These are phyloP conservation scores for Procambarus clarkii DNA, from an alignment of 1,140 invertebrate genomes.

Conservation along the genomic window DNA sequence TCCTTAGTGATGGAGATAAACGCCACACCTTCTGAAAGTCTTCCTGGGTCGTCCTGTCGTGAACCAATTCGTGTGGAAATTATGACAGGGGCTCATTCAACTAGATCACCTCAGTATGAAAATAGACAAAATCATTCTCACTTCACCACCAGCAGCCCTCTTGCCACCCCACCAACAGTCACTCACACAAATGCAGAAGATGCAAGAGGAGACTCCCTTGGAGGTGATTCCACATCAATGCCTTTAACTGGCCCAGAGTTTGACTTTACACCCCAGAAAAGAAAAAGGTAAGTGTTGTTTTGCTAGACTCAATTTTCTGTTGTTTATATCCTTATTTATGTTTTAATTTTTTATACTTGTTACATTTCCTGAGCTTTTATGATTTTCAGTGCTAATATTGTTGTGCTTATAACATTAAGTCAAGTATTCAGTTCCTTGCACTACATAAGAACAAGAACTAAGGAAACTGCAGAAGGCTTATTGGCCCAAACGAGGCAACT, in stretches of 20 bases:
- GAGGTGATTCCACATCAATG: background rate
- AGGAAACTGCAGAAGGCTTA: too few species aligned
- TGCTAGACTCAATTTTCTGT: too few species aligned
- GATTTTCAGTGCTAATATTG: too few species aligned
- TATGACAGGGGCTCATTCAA: background rate
- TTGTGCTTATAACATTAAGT: too few species aligned
- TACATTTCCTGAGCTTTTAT: too few species aligned
- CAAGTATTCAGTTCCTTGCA: too few species aligned
- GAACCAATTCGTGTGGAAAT: background rate
- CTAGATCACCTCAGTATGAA: background rate
- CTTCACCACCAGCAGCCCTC: background rate
- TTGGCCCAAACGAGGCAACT: too few species aligned
- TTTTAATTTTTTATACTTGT: too few species aligned
- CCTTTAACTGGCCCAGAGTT: conserved; percentile 24
- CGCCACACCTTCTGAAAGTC: conserved; percentile 1
- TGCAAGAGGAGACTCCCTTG: conserved; percentile 5
- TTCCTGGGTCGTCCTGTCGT: conserved; percentile 4
- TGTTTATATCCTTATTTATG: too few species aligned
- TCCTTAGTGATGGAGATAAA: conserved; percentile 3
- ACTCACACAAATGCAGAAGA: background rate
- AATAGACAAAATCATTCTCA: background rate
- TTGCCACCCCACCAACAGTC: background rate
- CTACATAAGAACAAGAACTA: too few species aligned
- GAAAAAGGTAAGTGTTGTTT: conserved; percentile 31
- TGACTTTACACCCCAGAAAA: conserved; percentile 5